Conservation (phyloP, 1,140 invertebrate species). For the Sitophilus oryzae region DNA sequence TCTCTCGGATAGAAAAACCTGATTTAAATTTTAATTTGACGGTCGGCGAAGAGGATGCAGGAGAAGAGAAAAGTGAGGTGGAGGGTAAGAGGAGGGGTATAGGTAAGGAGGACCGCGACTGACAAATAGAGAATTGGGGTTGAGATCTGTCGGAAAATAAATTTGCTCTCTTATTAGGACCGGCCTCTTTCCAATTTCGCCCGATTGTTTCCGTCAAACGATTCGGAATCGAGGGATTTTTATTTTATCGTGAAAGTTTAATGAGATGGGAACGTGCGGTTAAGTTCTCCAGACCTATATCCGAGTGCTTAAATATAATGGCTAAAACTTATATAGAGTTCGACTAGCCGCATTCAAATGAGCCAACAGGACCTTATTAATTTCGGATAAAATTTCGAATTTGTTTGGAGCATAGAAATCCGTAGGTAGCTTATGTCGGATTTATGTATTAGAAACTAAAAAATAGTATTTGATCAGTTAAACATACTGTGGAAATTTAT, state of each 20-base stretch:
- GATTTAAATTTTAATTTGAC: neutral
- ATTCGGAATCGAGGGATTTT: neutral
- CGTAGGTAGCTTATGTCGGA: too few species aligned
- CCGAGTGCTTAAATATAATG: too few species aligned
- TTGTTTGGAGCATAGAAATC: too few species aligned
- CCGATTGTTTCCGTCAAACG: neutral
- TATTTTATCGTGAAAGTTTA: neutral
- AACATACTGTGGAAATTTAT: too few species aligned
- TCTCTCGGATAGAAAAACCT: neutral
- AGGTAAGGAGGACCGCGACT: neutral
- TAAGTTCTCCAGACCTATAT: too few species aligned
- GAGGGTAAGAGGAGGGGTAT: neutral
- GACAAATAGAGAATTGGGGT: neutral
- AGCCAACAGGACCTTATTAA: too few species aligned
- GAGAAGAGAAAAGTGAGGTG: neutral
- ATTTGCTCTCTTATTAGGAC: neutral
- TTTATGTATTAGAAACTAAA: too few species aligned
- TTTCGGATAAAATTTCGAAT: too few species aligned
- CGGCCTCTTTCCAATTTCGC: neutral
- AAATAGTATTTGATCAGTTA: too few species aligned
- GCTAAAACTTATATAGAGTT: too few species aligned
- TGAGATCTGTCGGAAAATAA: neutral
- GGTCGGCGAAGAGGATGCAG: neutral
- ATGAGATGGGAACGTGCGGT: neutral
- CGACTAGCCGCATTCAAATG: too few species aligned